phyloP scores from a whole-genome alignment of 2,113 vertebrate species.

The Corvus hawaiiensis region DNA sequence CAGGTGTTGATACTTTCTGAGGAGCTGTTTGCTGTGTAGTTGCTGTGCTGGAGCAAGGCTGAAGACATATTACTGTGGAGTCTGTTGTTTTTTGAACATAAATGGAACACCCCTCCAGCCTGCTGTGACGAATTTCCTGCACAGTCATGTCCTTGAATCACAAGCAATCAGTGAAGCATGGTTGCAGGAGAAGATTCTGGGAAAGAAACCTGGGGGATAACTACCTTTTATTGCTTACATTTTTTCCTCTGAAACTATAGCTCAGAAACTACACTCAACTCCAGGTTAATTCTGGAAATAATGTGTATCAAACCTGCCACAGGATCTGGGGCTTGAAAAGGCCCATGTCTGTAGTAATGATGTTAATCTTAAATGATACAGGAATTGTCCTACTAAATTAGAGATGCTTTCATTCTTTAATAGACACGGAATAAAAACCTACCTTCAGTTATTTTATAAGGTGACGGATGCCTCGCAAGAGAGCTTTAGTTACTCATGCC shows the following conservation, averaged over 20 bases:
- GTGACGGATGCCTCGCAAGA: background rate
- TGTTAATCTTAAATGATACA: background rate
- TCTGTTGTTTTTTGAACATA: background rate
- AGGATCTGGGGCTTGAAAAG: background rate
- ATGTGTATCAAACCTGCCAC: background rate
- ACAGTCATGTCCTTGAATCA: conserved; percentile 14
- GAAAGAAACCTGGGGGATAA: background rate
- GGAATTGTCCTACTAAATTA: background rate
- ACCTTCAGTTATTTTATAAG: background rate
- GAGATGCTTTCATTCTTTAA: background rate
- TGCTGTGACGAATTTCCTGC: conserved; percentile 36
- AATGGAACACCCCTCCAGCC: background rate
- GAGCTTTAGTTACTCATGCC: background rate
- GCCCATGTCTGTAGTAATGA: background rate
- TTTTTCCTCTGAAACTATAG: background rate
- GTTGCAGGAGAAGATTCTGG: background rate
- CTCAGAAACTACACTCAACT: background rate
- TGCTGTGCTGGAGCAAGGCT: background rate
- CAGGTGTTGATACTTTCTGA: conserved; percentile 1
- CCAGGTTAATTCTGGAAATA: background rate
- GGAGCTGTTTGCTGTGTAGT: background rate
- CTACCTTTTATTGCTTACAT: background rate
- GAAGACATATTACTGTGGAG: background rate
- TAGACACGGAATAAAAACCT: background rate
- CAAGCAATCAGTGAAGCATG: background rate